Evolutionary conservation across 2,888 invertebrate genomes (phyloP), one percentile per base, ranked within the genome.

Genomic region (Taenaris catops): DNA sequence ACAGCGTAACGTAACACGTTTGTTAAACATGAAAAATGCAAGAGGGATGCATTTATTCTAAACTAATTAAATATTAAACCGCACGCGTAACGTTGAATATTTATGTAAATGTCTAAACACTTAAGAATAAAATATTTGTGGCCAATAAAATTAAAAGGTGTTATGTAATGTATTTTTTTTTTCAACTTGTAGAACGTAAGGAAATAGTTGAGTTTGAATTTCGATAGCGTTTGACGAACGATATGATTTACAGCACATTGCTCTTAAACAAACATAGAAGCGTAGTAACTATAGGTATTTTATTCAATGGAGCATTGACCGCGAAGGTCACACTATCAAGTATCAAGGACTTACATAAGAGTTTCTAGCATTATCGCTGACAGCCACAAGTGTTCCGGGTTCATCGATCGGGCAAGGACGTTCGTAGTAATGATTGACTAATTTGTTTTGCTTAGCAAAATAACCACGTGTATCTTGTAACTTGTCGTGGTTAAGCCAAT

Each of bases 371-470:
- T 65, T 69, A 70, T 67, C 63, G 52, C 38, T 51, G 53, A 53
- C 64, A 58, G 37, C 42, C 44, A 48, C 37, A 28, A 48, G 41
- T 65, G 61, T 80, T 80, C 84, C 81, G 80, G 81, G 81, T 76
- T 76, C 64, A 69, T 65, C 58, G 73, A 29, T 51, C 75, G 57
- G 49, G 55, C 83, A 84, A 83, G 84, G 81, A 74, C 81, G 76
- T 67, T 58, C 58, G 60, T 63, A 48, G 46, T 49, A 41, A 48
- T 58, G 55, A 56, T 57, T 61, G 45, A 44, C 34, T 43, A 43
- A 50, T 47, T 41, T 38, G 41, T 43, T 51, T 40, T 41, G 40
- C 42, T 50, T 43, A 44, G 40, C 39, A 39, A 34, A 44, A 36
- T 29, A 29, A 46, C 32, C 57, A 57, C 54, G 55, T 55, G 51